Evolutionary conservation across 2,888 invertebrate species (phyloP), one percentile per base, ranked within the genome.

Genomic region (Drepanosiphum platanoidis): DNA sequence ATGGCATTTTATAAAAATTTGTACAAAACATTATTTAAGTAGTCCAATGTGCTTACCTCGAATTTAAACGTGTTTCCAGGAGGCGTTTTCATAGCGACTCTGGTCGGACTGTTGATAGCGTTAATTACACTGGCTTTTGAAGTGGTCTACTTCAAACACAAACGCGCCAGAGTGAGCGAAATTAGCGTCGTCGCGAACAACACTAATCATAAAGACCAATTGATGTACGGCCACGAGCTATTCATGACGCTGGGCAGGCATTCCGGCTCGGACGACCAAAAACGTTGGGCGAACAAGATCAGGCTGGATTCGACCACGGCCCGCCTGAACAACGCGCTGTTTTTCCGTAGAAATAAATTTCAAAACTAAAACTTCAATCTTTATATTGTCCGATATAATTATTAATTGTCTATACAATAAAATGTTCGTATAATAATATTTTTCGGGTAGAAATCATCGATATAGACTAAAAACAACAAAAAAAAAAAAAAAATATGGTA

Each of bases 61-160:
- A 68, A 32, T 13, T 32, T 64, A 39, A 75, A 86, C 86, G 68
- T 87, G 86, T 87, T 90, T 89, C 15, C 89, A 95, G 95, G 95
- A 78, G 97, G 97, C 0, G 96, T 97, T 0, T 97, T 97, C 89
- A 96, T 97, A 87, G 96, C 96, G 0, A 96, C 96, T 0, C 90
- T 96, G 0, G 95, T 95, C 89, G 97, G 97, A 0, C 90, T 97
- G 4, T 94, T 94, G 0, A 89, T 97, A 80, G 96, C 97, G 0
- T 95, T 97, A 94, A 89, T 96, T 0, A 96, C 96, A 0, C 90
- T 97, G 30, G 94, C 93, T 0, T 93, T 93, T 88, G 97, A 97
- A 90, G 94, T 97, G 0, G 91, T 95, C 86, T 96, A 95, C 88
- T 95, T 95, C 89, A 88, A 88, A 80, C 84, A 70, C 87, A 87